Evolutionary conservation across 1,140 invertebrate genomes (phyloP).

Genomic region (Pseudachorutes palmiensis): DNA sequence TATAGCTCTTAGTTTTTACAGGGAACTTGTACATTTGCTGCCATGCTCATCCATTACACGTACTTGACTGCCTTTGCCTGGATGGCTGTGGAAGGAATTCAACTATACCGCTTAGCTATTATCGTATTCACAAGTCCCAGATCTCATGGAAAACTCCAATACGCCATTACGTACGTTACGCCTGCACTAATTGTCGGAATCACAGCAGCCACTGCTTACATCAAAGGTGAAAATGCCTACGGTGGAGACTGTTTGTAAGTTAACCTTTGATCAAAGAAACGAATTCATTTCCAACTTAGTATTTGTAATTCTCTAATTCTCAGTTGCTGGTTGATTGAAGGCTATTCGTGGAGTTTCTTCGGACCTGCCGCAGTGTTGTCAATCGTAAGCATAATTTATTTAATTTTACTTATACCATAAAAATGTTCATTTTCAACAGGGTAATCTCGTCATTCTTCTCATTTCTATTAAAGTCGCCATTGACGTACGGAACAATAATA

Average conservation of each 20-base stretch:
- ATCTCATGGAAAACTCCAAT: neutral
- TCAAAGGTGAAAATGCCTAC: neutral
- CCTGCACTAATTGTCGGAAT: neutral
- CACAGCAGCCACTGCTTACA: neutral
- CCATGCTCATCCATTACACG: neutral
- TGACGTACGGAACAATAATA: neutral
- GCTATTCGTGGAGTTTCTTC: neutral
- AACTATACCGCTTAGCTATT: neutral
- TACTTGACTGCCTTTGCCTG: neutral
- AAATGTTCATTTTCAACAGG: neutral
- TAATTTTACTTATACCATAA: neutral
- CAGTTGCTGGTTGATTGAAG: neutral
- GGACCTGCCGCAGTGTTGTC: neutral
- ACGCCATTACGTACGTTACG: neutral
- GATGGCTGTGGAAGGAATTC: neutral
- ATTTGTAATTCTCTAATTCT: too few relatives aligned
- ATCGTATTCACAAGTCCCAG: neutral
- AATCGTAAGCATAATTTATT: neutral
- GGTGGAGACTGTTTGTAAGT: constrained; percentile 1
- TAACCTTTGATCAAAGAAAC: neutral
- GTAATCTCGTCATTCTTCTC: neutral
- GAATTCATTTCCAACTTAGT: neutral
- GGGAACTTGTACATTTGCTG: neutral
- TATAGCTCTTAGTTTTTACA: neutral
- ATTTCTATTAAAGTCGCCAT: neutral